Base-by-base conservation (phyloP, 35 echinoderm and acorn worm species). In the Lytechinus pictus region DNA sequence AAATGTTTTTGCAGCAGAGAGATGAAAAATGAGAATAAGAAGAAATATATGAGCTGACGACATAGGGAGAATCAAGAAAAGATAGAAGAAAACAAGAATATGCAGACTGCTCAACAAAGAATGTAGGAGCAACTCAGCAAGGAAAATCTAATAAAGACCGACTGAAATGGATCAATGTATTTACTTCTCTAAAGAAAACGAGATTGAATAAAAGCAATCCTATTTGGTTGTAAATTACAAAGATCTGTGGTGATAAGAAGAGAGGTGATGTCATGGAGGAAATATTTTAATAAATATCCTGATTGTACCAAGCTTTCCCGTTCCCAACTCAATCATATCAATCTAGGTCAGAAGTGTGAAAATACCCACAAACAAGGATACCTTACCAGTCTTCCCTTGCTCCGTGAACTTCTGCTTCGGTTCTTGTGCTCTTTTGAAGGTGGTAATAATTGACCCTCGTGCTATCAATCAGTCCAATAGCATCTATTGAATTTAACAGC, bases 291-390 rank as follows among this genome's bases (percentile, higher is more conserved):
- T 79, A n/a, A 79, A 79, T 79, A 6, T 24, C 19, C 66, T 79
- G 66, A 79, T 79, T 79, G 21, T 44, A 44, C 66, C 66, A 19
- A 79, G 19, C 66, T 6, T 79, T 79, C 88, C 88, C 88, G 52
- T 5, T 54, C 88, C 52, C 88, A 44, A 52, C 88, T 54, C 88
- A 44, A 5, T 90, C 29, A 54, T 29, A 90, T 54, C 88, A 21
- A 90, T 90, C 28, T 90, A 54, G 88, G 88, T 90, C 88, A 90
- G 28, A 54, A 54, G 88, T 90, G 88, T 90, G 88, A 90, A 90
- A 29, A 90, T 44, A 90, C 28, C 29, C 88, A 9, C 88, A 90
- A 90, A 90, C 7, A 54, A 12, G 29, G 88, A 54, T 90, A 14
- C 21, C 6, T 90, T 90, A 52, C 88, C 29, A 90, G 28, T 52